Percentiles rank a stretch among this genome's conserved stretches.
Conservation (phyloP, 2,797 vertebrate genomes). For the Tenualosa ilisha region DNA sequence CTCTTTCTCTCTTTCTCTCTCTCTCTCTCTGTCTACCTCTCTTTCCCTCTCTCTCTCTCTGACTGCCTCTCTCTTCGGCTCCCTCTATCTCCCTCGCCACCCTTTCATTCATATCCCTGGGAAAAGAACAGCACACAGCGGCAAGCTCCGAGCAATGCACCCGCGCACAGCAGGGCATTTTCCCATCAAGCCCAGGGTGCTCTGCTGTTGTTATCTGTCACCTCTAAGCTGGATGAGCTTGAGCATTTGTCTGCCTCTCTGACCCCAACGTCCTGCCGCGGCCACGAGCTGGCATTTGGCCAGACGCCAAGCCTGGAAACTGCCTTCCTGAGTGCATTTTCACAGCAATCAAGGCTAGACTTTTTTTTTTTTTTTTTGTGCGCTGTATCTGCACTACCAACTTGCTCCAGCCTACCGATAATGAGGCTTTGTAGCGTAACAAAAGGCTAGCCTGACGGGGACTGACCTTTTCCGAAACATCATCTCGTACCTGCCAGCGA, state of each 20-base stretch:
- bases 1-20: background rate
- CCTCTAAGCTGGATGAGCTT: slow-evolving; percentile 16
- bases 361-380: background rate
- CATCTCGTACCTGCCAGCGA: slow-evolving; percentile 34
- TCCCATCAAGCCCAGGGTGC: slow-evolving; percentile 1
- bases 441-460: slow-evolving; percentile 29
- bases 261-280: slow-evolving; percentile 43
- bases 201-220: slow-evolving; percentile 3
- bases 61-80: background rate
- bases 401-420: background rate
- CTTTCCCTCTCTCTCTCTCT: background rate
- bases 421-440: background rate
- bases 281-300: slow-evolving; percentile 51
- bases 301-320: slow-evolving; percentile 51
- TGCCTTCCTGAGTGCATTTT: slow-evolving; percentile 33
- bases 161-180: background rate
- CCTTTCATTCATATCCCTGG: slow-evolving; percentile 1
- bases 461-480: slow-evolving; percentile 31
- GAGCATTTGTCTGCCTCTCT: slow-evolving; percentile 8
- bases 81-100: background rate
- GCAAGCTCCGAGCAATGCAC: background rate
- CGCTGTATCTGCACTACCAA: background rate
- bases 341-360: slow-evolving; percentile 5
- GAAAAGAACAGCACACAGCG: background rate
- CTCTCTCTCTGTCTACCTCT: background rate